phyloP scores from a whole-genome alignment of 2,113 vertebrate species.

The Dicaeum eximium region DNA sequence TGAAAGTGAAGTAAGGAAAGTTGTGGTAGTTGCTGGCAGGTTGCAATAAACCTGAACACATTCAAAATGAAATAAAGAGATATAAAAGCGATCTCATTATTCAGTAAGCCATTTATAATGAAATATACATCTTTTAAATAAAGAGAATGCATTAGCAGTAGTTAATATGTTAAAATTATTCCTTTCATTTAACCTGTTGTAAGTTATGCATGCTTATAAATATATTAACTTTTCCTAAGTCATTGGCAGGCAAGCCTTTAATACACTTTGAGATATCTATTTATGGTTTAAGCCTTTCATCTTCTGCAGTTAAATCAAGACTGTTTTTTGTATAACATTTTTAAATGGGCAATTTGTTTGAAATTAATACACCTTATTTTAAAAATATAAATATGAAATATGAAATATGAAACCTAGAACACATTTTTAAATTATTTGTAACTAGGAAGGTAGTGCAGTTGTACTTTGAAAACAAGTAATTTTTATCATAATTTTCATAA shows the following conservation, averaged over 20 bases:
- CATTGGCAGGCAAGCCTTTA: neutral
- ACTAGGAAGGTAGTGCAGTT: neutral
- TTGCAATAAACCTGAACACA: neutral
- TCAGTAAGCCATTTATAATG: constrained; percentile 9
- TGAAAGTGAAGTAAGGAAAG: neutral
- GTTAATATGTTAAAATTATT: constrained; percentile 20
- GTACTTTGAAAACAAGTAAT: neutral
- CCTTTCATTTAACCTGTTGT: neutral
- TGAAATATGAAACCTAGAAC: neutral
- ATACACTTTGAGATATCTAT: neutral
- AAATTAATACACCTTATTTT: neutral
- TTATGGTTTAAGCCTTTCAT: neutral
- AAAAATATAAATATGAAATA: neutral
- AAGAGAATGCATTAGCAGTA: neutral
- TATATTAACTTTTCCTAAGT: neutral
- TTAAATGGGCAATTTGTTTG: neutral
- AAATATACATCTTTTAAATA: constrained; percentile 29
- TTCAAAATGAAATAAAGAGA: constrained; percentile 28
- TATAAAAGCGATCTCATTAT: neutral
- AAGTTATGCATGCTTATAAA: neutral
- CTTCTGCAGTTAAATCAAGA: neutral
- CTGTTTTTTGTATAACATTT: neutral
- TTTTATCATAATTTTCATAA: neutral
- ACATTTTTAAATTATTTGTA: neutral
- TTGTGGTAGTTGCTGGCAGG: neutral